Conservation (phyloP, 2,797 vertebrate species). For the Argya squamiceps region DNA sequence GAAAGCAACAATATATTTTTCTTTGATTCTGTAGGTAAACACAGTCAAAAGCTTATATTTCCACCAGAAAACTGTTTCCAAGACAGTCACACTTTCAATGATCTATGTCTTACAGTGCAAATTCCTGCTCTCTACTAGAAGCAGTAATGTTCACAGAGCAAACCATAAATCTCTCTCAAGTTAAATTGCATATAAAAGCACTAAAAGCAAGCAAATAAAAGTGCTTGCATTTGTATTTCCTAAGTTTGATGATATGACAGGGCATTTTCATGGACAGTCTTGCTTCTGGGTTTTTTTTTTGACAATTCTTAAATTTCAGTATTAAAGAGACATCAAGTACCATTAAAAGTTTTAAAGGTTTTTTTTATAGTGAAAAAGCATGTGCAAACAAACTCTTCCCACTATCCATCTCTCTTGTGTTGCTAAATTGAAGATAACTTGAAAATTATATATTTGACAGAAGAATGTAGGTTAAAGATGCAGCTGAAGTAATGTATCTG, state of each 20-base stretch:
- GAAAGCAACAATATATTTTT: neutral
- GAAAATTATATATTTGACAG: neutral
- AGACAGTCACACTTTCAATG: neutral
- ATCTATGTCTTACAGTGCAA: neutral
- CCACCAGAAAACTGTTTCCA: neutral
- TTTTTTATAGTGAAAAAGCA: neutral
- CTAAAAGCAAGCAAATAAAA: neutral
- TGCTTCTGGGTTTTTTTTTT: neutral
- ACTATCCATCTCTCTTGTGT: neutral
- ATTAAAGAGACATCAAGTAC: neutral
- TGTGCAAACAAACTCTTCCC: neutral
- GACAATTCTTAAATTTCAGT: neutral
- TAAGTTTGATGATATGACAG: neutral
- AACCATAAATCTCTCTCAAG: neutral
- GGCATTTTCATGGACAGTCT: neutral
- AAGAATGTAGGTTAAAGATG: neutral
- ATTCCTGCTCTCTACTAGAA: neutral
- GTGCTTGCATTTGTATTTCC: neutral
- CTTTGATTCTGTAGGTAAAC: neutral
- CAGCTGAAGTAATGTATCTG: neutral
- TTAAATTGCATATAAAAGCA: neutral
- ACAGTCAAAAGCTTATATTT: neutral
- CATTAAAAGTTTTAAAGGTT: neutral
- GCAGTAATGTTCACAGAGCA: neutral
- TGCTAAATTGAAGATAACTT: neutral